These are phyloP conservation scores for Scaptomyza parva DNA, from an alignment of 2,888 invertebrate genomes.

Conservation along the genomic window DNA sequence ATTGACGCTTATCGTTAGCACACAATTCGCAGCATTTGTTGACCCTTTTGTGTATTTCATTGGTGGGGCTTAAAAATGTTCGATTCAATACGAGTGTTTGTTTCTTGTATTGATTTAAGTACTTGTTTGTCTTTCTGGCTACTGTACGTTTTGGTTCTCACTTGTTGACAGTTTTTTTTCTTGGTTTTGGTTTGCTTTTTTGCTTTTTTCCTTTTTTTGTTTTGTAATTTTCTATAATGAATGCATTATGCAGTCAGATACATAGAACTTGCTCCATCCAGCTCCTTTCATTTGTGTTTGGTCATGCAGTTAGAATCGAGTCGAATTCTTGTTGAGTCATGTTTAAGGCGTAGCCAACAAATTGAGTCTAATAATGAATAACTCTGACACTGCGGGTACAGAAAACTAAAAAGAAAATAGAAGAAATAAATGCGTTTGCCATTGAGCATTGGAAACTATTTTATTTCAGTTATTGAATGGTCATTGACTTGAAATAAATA, in stretches of 20 bases:
- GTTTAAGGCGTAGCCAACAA: constrained; percentile 71
- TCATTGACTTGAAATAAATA: constrained; percentile 58
- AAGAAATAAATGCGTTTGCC: constrained; percentile 27
- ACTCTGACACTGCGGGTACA: constrained; percentile 38
- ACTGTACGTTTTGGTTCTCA: constrained; percentile 44
- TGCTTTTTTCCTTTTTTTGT: constrained; percentile 40
- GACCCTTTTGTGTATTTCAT: constrained; percentile 20
- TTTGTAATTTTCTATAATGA: constrained; percentile 75
- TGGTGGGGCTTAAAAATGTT: not conserved
- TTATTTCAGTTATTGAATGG: constrained; percentile 60
- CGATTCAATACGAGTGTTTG: constrained; percentile 30
- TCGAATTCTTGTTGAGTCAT: constrained; percentile 63
- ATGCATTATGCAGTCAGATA: constrained; percentile 62
- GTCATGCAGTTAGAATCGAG: constrained; percentile 61
- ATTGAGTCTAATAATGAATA: constrained; percentile 77
- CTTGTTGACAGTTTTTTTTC: constrained; percentile 71
- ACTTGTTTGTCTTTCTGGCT: constrained; percentile 48
- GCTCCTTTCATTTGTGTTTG: constrained; percentile 35
- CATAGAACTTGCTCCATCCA: not conserved
- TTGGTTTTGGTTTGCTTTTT: not conserved
- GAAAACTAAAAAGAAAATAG: not conserved
- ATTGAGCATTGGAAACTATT: constrained; percentile 71
- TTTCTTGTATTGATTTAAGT: constrained; percentile 5
- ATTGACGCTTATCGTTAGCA: constrained; percentile 39
- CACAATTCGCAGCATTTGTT: not conserved